Evolutionary conservation across 2,113 vertebrate species (phyloP), one percentile per base, ranked within the genome.

Genomic region (Syrmaticus mikado): DNA sequence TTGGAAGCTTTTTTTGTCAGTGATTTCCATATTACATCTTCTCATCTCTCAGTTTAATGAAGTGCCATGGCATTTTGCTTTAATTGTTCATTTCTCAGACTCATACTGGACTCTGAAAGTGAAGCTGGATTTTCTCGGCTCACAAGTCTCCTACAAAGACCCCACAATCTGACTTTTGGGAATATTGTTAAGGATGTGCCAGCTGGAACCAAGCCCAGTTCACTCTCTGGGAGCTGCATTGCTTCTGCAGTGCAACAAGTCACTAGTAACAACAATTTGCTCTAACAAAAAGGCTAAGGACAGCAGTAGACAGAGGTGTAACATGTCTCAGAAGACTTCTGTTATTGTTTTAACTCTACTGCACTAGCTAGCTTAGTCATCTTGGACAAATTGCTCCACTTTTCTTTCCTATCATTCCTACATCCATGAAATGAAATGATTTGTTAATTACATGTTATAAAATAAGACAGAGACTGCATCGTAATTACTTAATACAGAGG

Each of bases 161-260:
- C 10, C 20, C 64, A 41, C 38, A 79, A 45, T 90, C 58, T 88
- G 67, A 82, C 82, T 91, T 57, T 77, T n/a, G 89, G 68, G 67
- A 90, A 91, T 94, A 76, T 19, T 32, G 62, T 80, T 93, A 87
- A 92, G 74, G 68, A 66, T 40, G 8, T 71, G 66, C 89, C 93
- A 95, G 57, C 45, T 96, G 93, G 89, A 91, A 46, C 17, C 24
- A 25, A 92, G 87, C 89, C 87, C 15, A 0, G 6, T 22, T 87
- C 60, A 48, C 82, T 87, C 72, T 80, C 87, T 40, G 32, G 58
- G 70, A 85, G 28, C 36, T 55, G 10, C 10, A 1, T 13, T 67
- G 67, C 28, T 67, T 94, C 52, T 85, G 55, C 15, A 50, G 41
- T n/a, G 67, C 55, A 95, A 77, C 40, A 92, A 91, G 30, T 27